Evolutionary conservation across 1,140 invertebrate species (phyloP), one percentile per base, ranked within the genome.

Genomic region (Planococcus citri): DNA sequence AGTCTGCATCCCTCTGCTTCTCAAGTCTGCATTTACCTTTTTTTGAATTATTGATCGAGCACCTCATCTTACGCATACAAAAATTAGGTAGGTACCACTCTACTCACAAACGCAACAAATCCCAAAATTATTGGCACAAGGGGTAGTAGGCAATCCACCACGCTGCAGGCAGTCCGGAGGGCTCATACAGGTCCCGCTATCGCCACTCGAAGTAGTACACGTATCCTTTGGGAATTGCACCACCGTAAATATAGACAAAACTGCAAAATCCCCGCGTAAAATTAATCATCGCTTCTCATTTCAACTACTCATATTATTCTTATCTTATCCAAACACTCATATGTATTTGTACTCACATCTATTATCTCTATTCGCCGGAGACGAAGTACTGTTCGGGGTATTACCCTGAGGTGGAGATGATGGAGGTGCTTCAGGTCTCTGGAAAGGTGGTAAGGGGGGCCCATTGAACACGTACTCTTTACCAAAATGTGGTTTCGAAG

Each of bases 161-260:
- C 85, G 78, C 17, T 82, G 76, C 1, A 80, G 74, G 73, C 90
- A 92, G 74, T 91, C 88, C 14, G 83, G 78, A 8, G 82, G 78
- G 0, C 86, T 82, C 74, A 89, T 80, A 72, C 89, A 92, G 0
- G 87, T 90, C 3, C 89, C 89, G 73, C 87, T 88, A 75, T 90
- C 88, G 0, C 88, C 88, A 0, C 85, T 84, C 0, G 83, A 78
- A 37, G 86, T 85, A 0, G 82, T 77, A 75, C 89, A 91, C 0
- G 79, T 82, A 24, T 84, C 83, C 64, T 88, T 87, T 0, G 85
- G 83, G 69, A 90, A 88, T 68, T 84, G 86, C 8, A 90, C 85
- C 72, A 90, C 80, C 0, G 87, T 88, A 74, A 91, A 90, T 0
- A 90, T 75, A 0, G 88, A 86, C 22, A 90, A 75, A 77, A 90